Evolutionary conservation across 2,113 vertebrate genomes (phyloP), one percentile per base, ranked within the genome.

Genomic region (Trichechus manatus): DNA sequence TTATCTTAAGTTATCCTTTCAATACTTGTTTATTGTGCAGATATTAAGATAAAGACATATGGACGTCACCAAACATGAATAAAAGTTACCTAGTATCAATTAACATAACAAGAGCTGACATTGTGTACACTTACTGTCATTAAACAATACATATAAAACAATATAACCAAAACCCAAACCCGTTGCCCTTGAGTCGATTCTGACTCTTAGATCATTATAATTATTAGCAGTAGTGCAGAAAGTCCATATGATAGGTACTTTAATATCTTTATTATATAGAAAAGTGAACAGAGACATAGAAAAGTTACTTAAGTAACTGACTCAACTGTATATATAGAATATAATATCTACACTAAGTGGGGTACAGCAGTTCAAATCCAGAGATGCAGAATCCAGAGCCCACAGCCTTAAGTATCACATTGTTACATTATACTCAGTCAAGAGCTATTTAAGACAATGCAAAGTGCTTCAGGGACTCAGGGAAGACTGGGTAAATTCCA

Each of bases 271-370:
- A 61, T 85, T 61, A n/a, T 56, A 79, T 78, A 20, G 29, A 27
- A 50, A 87, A 39, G 47, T 9, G 47, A 47, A 68, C 72, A 14
- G 9, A 87, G 22, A 50, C 8, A 47, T 50, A 63, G 53, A 81
- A 14, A 44, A 36, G 36, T 44, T 72, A 82, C 31, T 79, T 42
- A 95, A 87, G 31, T 92, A 87, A 72, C 39, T 89, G 25, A 95
- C 39, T 9, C 33, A 95, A 86, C 39, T 56, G 23, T 47, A n/a
- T 23, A 53, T 79, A 31, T 1, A 19, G n/a, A n/a, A n/a, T n/a
- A n/a, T 17, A 22, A 10, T 17, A 1, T 84, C 9, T 72, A 50
- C 63, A 86, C 31, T 68, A 86, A 86, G 33, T 39, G 25, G 33
- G 39, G 20, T 33, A 10, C 36, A 74, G 4, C 6, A 1, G 93